phyloP scores from a whole-genome alignment of 2,888 invertebrate genomes.

The Lasioglossum leucozonium region DNA sequence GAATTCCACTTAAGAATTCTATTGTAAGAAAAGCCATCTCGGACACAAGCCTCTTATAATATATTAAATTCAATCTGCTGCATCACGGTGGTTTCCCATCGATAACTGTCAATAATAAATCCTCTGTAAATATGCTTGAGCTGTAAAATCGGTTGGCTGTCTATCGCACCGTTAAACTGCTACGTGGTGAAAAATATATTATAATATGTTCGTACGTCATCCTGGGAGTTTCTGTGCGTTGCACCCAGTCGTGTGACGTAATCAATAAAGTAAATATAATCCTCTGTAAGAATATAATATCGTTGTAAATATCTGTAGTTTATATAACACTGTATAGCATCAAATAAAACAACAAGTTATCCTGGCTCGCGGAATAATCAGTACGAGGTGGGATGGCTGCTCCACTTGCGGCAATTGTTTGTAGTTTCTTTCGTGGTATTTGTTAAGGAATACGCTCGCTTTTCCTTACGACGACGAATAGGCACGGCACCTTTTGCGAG shows the following conservation, averaged over 20 bases:
- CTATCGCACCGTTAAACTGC: slow-evolving; percentile 81
- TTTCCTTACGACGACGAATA: slow-evolving; percentile 73
- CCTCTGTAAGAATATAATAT: slow-evolving; percentile 85
- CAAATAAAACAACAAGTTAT: slow-evolving; percentile 84
- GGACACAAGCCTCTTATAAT: slow-evolving; percentile 73
- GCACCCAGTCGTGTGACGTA: slow-evolving; percentile 78
- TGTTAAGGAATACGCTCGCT: slow-evolving; percentile 58
- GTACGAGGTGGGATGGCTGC: slow-evolving; percentile 85
- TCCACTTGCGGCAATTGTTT: slow-evolving; percentile 82
- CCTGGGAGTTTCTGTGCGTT: slow-evolving; percentile 58
- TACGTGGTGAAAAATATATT: slow-evolving; percentile 80
- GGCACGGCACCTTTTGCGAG: slow-evolving; percentile 76
- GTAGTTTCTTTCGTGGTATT: slow-evolving; percentile 51
- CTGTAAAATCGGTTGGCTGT: slow-evolving; percentile 81
- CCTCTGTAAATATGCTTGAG: slow-evolving; percentile 82
- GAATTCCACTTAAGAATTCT: slow-evolving; percentile 22
- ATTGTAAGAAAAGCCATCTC: slow-evolving; percentile 61
- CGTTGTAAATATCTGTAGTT: slow-evolving; percentile 85
- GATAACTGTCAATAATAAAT: slow-evolving; percentile 83
- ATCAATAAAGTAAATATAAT: slow-evolving; percentile 85
- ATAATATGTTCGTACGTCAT: slow-evolving; percentile 66
- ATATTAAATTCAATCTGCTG: slow-evolving; percentile 82
- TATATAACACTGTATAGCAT: slow-evolving; percentile 85
- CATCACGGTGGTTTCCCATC: slow-evolving; percentile 83
- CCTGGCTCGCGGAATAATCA: slow-evolving; percentile 79